Evolutionary conservation across 2,797 vertebrate species (phyloP).

Genomic region (Thunnus albacares): DNA sequence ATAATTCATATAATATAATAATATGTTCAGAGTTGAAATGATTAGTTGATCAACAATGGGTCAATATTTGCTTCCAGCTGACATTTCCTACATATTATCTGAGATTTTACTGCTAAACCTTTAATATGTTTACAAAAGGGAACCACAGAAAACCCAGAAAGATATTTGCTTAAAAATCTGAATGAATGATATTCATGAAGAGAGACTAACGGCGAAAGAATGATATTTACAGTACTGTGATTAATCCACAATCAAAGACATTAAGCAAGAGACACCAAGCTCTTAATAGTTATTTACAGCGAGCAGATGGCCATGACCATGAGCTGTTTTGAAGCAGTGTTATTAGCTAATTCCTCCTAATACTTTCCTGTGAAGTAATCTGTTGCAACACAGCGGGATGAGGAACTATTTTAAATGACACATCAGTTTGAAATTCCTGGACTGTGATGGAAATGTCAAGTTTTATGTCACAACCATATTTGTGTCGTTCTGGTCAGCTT

Average conservation of each 20-base stretch:
- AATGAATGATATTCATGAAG: background rate
- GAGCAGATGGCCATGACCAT: constrained; percentile 17
- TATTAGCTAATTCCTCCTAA: constrained; percentile 32
- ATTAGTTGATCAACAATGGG: background rate
- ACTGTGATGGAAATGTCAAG: constrained; percentile 24
- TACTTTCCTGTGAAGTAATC: constrained; percentile 22
- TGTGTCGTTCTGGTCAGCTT: background rate
- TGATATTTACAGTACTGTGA: constrained; percentile 18
- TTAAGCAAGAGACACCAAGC: background rate
- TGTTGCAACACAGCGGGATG: constrained; percentile 45
- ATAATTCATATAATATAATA: too few relatives aligned
- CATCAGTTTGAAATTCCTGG: constrained; percentile 36
- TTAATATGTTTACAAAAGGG: background rate
- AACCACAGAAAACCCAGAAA: background rate
- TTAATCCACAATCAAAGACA: constrained; percentile 13
- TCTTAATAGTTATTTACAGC: background rate
- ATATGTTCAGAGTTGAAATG: background rate
- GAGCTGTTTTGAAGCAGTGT: constrained; percentile 7
- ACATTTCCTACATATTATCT: background rate
- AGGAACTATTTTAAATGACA: constrained; percentile 62
- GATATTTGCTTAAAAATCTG: background rate
- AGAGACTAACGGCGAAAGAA: background rate
- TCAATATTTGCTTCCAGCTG: background rate
- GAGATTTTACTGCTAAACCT: background rate
- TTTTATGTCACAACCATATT: constrained; percentile 28